Conservation (phyloP, 2,113 vertebrate genomes). For the Arenaria interpres region DNA sequence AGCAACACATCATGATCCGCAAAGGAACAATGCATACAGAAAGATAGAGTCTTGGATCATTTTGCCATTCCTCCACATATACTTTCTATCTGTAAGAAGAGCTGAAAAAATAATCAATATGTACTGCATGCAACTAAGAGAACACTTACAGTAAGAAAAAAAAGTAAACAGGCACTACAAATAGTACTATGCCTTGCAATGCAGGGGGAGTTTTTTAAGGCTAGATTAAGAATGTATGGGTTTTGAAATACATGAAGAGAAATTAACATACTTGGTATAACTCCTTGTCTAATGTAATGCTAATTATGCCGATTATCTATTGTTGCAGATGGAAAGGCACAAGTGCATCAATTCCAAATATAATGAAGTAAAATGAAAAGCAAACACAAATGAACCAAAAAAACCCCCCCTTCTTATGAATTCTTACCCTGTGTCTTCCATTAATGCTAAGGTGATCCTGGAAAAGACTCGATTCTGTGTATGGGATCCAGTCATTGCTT, state of each 20-base stretch:
- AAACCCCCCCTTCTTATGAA: not conserved
- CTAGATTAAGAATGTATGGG: not conserved
- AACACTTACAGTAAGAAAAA: not conserved
- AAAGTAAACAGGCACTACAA: not conserved
- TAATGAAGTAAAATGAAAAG: not conserved
- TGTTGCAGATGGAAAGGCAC: not conserved
- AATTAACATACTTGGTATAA: not conserved
- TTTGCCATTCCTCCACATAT: not conserved
- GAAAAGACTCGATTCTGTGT: conserved; percentile 96
- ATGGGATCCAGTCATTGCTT: conserved; percentile 98
- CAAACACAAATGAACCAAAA: not conserved
- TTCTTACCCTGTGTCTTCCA: conserved; percentile 95
- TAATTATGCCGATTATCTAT: not conserved
- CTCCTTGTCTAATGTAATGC: not conserved
- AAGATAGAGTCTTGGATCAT: not conserved
- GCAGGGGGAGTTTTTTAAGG: not conserved
- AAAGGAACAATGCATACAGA: not conserved
- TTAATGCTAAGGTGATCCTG: conserved; percentile 92
- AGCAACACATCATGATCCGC: not conserved
- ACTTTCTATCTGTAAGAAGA: not conserved
- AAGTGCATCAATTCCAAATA: not conserved
- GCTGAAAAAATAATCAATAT: not conserved
- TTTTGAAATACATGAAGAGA: not conserved
- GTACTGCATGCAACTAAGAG: not conserved
- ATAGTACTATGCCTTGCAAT: not conserved